Conservation (phyloP, 2,113 vertebrate species). For the Ammodytes dubius region DNA sequence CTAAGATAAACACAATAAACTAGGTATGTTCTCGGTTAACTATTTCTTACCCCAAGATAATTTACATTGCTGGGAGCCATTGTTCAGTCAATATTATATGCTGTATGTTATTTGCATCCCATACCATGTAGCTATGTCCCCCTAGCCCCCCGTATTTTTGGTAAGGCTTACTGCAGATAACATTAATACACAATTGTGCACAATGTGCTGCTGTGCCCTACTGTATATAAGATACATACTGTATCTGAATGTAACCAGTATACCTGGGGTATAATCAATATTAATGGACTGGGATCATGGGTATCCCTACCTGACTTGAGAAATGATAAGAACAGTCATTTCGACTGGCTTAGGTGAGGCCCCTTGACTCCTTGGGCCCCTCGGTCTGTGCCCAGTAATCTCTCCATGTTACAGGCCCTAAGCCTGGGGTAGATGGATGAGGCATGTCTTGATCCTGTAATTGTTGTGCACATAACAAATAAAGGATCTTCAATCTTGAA, state of each 20-base stretch:
- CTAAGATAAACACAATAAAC: neutral
- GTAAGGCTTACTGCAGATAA: neutral
- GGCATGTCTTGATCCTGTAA: neutral
- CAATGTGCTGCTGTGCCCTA: neutral
- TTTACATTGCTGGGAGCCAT: neutral
- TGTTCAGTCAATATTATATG: neutral
- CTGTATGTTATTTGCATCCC: neutral
- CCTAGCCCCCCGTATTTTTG: neutral
- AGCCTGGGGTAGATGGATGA: neutral
- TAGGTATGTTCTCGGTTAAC: neutral
- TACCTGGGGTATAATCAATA: neutral
- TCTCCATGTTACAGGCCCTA: conserved; percentile 25
- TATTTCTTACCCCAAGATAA: neutral
- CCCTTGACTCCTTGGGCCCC: neutral
- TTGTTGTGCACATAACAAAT: neutral
- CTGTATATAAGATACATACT: neutral
- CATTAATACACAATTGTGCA: neutral
- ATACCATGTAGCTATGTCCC: neutral
- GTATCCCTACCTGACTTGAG: neutral
- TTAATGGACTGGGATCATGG: neutral
- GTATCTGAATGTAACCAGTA: neutral
- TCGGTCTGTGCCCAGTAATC: conserved; percentile 29
- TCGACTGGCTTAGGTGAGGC: neutral
- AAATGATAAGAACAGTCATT: conserved; percentile 37
- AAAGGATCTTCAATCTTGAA: neutral